A percentile compares a stretch with the other conserved stretches of the same genome.
Evolutionary conservation across 2,888 invertebrate species (phyloP).

Genomic region (Geotrupes spiniger): DNA sequence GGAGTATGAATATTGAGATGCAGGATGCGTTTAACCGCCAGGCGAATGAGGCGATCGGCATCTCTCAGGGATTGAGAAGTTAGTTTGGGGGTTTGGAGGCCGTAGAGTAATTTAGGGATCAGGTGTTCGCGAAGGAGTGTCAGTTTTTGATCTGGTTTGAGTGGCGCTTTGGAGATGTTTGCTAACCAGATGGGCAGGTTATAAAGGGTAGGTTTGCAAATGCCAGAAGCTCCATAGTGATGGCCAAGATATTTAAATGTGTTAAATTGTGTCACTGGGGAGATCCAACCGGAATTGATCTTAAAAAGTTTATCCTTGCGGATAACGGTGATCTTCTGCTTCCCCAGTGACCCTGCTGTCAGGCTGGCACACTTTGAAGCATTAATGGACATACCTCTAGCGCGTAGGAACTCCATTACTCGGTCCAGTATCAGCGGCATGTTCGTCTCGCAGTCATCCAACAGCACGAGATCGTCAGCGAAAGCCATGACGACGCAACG

Average conservation of each 20-base stretch:
- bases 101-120: conserved; percentile 33
- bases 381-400: conserved; percentile 27
- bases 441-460: conserved; percentile 37
- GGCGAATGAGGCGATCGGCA: conserved; percentile 38
- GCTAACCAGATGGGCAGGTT: conserved; percentile 28
- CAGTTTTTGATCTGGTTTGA: conserved; percentile 47
- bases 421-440: conserved; percentile 33
- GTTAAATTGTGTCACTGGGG: neutral
- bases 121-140: conserved; percentile 36
- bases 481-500: conserved; percentile 37
- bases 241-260: conserved; percentile 35
- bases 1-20: conserved; percentile 32
- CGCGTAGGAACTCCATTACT: conserved; percentile 17
- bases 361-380: conserved; percentile 19
- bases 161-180: conserved; percentile 35
- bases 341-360: conserved; percentile 6
- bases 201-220: conserved; percentile 11
- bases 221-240: conserved; percentile 31
- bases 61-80: conserved; percentile 28
- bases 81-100: neutral
- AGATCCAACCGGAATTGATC: neutral
- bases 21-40: conserved; percentile 33
- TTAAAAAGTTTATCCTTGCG: conserved; percentile 10
- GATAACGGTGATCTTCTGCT: conserved; percentile 11
- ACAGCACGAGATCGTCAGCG: conserved; percentile 43